Base-by-base conservation (phyloP, 2,113 vertebrate genomes). In the Illadopsis cleaveri region DNA sequence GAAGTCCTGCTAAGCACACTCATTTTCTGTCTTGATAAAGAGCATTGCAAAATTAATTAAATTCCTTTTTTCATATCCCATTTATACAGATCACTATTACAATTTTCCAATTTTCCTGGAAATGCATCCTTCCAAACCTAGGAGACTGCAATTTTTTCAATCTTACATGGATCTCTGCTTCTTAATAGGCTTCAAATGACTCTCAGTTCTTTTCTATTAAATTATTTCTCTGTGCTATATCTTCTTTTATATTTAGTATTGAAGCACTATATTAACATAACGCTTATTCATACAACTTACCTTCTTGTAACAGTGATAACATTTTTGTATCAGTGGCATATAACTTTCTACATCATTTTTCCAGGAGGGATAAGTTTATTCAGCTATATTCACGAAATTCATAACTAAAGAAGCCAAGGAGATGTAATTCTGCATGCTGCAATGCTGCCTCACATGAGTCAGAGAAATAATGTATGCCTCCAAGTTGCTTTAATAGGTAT, bases 401-500 rank as follows among this genome's bases (percentile, higher is more conserved):
- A 65, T 50, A 89, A 62, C 82, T 50, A 69, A 92, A 60, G 61
- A 56, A 80, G 54, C 14, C 42, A 95, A 65, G 48, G 25, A 38
- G 80, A 90, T 92, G n/a, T 33, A 91, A 86, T 81, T 94, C 77
- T 62, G 51, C 45, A 30, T 19, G n/a, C 12, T 77, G 83, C 68
- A 93, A 40, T 48, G 45, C 33, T 83, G 71, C 11, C 58, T 86
- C 31, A 30, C 15, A 90, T 89, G 79, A 90, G 54, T 95, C 90
- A 97, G n/a, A 85, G 68, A 75, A 75, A 57, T 83, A 95, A 95
- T 89, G 80, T 17, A 82, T 83, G 68, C 71, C 82, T 90, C 60
- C 71, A 90, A 92, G 61, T 90, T 75, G 82, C 72, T 81, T 92
- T 83, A 92, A 88, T 71, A 90, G 82, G 85, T 76, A 96, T 22